phyloP scores from a whole-genome alignment of 2,888 invertebrate species.

The Tupiocoris notatus region DNA sequence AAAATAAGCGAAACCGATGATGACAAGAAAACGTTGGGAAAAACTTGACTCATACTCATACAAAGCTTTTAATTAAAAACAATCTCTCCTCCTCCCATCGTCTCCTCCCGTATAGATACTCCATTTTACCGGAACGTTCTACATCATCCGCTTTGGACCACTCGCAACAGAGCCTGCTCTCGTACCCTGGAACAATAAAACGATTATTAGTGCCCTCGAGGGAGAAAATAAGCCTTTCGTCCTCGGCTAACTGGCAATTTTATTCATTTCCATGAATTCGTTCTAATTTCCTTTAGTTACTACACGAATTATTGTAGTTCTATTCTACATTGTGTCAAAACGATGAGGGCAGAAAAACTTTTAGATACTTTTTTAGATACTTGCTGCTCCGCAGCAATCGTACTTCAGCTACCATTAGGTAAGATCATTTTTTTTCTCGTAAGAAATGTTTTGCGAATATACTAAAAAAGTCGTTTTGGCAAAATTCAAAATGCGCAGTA shows the following conservation, averaged over 20 bases:
- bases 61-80: slow-evolving; percentile 27
- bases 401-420: too few relatives aligned
- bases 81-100: not conserved
- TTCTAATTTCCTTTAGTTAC: not conserved
- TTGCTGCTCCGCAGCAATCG: too few relatives aligned
- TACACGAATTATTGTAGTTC: too few relatives aligned
- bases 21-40: not conserved
- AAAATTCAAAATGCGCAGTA: too few relatives aligned
- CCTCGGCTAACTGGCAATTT: slow-evolving; percentile 26
- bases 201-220: slow-evolving; percentile 31
- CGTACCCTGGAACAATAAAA: slow-evolving; percentile 26
- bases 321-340: too few relatives aligned
- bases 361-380: too few relatives aligned
- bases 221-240: slow-evolving; percentile 11
- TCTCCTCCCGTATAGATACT: too few relatives aligned
- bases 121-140: not conserved
- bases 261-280: slow-evolving; percentile 11
- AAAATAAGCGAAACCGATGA: not conserved
- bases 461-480: too few relatives aligned
- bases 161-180: not conserved
- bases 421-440: too few relatives aligned
- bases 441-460: too few relatives aligned
- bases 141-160: not conserved
- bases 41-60: slow-evolving; percentile 35
- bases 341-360: too few relatives aligned